Evolutionary conservation across 2,888 invertebrate genomes (phyloP).

Genomic region (Melipona beecheii): DNA sequence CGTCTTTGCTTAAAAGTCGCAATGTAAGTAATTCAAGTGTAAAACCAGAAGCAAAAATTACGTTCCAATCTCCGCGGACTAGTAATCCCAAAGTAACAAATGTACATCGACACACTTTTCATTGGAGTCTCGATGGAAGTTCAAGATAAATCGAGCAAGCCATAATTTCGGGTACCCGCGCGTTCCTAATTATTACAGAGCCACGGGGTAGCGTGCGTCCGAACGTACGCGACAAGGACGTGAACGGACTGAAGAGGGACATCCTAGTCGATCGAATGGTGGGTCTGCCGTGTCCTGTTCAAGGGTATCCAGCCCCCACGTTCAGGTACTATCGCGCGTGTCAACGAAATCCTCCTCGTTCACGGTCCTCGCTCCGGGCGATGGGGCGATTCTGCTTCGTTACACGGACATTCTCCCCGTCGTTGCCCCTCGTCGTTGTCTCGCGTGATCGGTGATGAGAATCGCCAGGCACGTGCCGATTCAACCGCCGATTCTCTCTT

Average conservation of each 20-base stretch:
- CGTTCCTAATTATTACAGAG: constrained; percentile 77
- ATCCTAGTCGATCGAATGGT: constrained; percentile 73
- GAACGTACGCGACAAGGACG: constrained; percentile 83
- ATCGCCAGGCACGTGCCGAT: constrained; percentile 17
- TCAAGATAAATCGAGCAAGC: too few relatives aligned
- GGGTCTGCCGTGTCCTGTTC: constrained; percentile 86
- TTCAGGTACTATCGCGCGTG: constrained; percentile 83
- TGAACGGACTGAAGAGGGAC: constrained; percentile 77
- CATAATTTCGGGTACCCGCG: too few relatives aligned
- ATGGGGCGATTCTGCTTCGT: constrained; percentile 52
- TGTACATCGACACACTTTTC: too few relatives aligned
- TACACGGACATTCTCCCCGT: constrained; percentile 5
- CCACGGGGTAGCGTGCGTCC: constrained; percentile 84
- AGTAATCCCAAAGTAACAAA: too few relatives aligned
- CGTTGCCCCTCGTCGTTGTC: background rate
- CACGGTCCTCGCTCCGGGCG: constrained; percentile 60
- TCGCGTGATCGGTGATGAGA: background rate
- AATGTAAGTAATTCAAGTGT: too few relatives aligned
- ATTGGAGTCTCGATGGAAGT: too few relatives aligned
- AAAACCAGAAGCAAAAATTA: too few relatives aligned
- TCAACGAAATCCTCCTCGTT: background rate
- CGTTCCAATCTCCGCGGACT: too few relatives aligned
- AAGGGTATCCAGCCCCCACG: constrained; percentile 85
- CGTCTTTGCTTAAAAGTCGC: too few relatives aligned
- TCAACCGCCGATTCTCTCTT: constrained; percentile 27